Conservation (phyloP, 1,140 invertebrate species). For the Hyposmocoma kahamanoa region DNA sequence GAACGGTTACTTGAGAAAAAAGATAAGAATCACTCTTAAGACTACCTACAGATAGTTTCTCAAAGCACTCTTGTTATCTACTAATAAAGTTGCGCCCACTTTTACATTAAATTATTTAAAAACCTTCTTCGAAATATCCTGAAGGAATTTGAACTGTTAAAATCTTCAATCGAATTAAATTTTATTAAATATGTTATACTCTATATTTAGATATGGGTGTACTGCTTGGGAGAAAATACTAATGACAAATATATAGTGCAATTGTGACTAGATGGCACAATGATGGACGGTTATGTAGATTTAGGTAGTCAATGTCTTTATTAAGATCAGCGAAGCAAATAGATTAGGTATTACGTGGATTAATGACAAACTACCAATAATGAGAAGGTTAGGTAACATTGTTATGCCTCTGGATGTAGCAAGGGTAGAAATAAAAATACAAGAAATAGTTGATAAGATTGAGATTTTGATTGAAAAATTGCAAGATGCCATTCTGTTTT, state of each 20-base stretch:
- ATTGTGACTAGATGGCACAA: not conserved
- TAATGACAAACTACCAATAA: not conserved
- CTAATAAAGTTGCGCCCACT: too few relatives aligned
- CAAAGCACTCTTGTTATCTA: too few relatives aligned
- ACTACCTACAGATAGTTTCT: too few relatives aligned
- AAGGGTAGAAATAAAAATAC: not conserved
- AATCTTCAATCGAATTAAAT: too few relatives aligned
- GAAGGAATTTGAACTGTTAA: too few relatives aligned
- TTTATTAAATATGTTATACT: too few relatives aligned
- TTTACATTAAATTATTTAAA: too few relatives aligned
- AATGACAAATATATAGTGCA: not conserved
- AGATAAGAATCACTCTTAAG: too few relatives aligned
- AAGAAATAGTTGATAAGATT: not conserved
- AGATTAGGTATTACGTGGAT: not conserved
- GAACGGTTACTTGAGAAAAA: too few relatives aligned
- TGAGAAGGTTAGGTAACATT: constrained; percentile 4
- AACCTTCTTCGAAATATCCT: too few relatives aligned
- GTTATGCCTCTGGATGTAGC: not conserved
- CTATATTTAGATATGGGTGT: too few relatives aligned
- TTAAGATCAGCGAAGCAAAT: not conserved
- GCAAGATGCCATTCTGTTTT: not conserved
- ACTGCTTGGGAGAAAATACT: too few relatives aligned
- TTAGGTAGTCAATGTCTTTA: constrained; percentile 1
- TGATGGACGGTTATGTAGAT: not conserved
- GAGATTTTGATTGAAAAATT: not conserved